These are phyloP conservation scores for Rhabdomys dilectus DNA, from an alignment of 2,113 vertebrate species.

Conservation along the genomic window DNA sequence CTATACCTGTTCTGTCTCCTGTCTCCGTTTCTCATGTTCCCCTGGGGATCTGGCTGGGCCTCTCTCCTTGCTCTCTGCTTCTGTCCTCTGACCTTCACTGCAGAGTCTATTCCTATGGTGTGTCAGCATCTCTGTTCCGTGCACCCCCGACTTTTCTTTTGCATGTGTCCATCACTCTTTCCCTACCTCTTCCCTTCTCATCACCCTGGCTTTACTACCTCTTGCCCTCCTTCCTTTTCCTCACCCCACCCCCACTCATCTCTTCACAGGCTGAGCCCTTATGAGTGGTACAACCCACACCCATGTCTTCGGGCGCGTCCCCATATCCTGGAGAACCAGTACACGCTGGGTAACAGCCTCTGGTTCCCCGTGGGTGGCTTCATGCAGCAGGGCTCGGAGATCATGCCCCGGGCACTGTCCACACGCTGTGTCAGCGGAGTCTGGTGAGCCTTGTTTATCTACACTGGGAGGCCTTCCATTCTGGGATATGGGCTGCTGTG, in stretches of 20 bases:
- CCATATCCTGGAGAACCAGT: slow-evolving; percentile 95
- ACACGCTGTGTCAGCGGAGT: slow-evolving; percentile 96
- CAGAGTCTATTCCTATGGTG: background rate
- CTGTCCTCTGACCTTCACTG: background rate
- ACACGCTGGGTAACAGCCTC: slow-evolving; percentile 95
- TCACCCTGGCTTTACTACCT: background rate
- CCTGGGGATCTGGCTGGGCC: background rate
- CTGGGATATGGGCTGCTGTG: background rate
- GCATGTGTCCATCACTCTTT: too few species aligned
- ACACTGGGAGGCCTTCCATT: background rate
- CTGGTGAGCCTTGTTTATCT: slow-evolving; percentile 88
- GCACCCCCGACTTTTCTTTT: background rate
- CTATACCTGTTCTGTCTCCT: background rate
- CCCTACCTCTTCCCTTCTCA: background rate
- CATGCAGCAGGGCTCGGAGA: slow-evolving; percentile 97
- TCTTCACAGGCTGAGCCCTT: slow-evolving; percentile 92
- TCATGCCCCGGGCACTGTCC: slow-evolving; percentile 95
- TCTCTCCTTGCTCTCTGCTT: background rate
- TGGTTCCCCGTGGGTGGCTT: slow-evolving; percentile 97
- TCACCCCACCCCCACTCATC: background rate
- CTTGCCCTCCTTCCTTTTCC: background rate
- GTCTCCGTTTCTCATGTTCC: background rate
- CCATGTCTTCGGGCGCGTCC: slow-evolving; percentile 92
- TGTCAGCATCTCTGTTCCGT: background rate
- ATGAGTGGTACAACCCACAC: slow-evolving; percentile 97